Base-by-base conservation (phyloP, 2,797 vertebrate genomes). In the Spinibarbus caldwelli region DNA sequence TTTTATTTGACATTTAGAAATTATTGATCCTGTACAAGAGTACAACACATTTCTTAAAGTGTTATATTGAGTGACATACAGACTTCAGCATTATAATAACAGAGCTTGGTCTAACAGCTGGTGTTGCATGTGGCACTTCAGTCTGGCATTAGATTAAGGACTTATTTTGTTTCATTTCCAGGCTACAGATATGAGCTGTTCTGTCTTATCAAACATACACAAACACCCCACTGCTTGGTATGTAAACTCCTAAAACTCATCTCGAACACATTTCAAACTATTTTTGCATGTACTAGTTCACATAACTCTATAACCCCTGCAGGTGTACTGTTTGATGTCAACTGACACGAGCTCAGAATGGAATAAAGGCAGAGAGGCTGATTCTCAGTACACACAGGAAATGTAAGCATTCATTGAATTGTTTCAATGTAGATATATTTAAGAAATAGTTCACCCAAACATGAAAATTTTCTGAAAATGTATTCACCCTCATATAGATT, bases 141-240 rank as follows among this genome's bases (percentile, higher is more conserved):
- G 11, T 67, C 6, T 80, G 68, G 36, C 14, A 9, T 59, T 14
- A 41, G 43, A 70, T 62, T 15, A 7, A 64, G 7, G 8, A 54
- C 14, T 49, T 34, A 77, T 80, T 78, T 78, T 31, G 23, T 71
- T 67, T 77, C 5, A 62, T 86, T 89, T 87, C 76, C 43, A 97
- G 96, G 96, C 19, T 97, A 96, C 91, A 94, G 96, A 88, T 97
- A 97, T 88, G 96, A 96, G 78, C 93, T 97, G 8, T 97, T 94
- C 91, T 97, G 96, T 91, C 93, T 97, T 73, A 94, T 95, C 85
- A 97, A 96, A 88, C 96, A 97, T 38, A 64, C 92, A n/a, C 96
- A 96, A 90, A 96, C 96, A 0, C 96, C 95, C 19, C 95, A 96
- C 85, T 96, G 96, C 84, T 89, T 97, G 92, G 96, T 97, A 90